phyloP scores from a whole-genome alignment of 2,888 invertebrate genomes.

The Elmis aenea region DNA sequence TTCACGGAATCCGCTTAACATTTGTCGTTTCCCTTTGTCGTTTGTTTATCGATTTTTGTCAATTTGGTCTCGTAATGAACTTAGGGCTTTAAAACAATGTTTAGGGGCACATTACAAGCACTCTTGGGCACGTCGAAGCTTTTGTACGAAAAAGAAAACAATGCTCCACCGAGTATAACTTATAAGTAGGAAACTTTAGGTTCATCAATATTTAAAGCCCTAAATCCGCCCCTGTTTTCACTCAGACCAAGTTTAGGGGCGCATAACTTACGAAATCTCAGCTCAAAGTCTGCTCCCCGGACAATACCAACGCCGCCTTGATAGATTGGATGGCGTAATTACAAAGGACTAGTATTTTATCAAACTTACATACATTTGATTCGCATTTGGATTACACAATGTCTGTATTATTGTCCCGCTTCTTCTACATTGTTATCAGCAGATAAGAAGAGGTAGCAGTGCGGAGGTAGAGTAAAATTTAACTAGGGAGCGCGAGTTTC shows the following conservation, averaged over 20 bases:
- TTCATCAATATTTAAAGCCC: slow-evolving; percentile 21
- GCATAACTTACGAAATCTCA: slow-evolving; percentile 17
- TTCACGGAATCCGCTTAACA: too few species aligned
- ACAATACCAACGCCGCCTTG: slow-evolving; percentile 14
- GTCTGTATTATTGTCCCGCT: slow-evolving; percentile 2
- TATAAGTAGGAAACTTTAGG: too few species aligned
- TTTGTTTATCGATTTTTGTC: too few species aligned
- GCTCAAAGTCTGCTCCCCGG: slow-evolving; percentile 15
- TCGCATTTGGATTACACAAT: slow-evolving; percentile 10
- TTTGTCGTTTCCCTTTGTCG: too few species aligned
- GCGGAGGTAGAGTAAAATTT: slow-evolving; percentile 7
- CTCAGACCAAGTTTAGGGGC: slow-evolving; percentile 12
- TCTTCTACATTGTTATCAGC: slow-evolving; percentile 1
- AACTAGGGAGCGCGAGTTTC: slow-evolving; percentile 8
- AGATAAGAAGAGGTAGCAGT: slow-evolving; percentile 2
- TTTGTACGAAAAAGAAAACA: too few species aligned
- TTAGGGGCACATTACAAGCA: too few species aligned
- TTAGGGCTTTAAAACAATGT: too few species aligned
- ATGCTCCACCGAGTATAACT: too few species aligned
- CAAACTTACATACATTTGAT: slow-evolving; percentile 17
- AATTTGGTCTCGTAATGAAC: too few species aligned
- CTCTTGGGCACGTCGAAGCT: too few species aligned
- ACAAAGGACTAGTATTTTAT: slow-evolving; percentile 17
- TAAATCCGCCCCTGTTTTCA: slow-evolving; percentile 17
- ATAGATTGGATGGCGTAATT: slow-evolving; percentile 20